Evolutionary conservation across 2,797 vertebrate species (phyloP).

Genomic region (Todus mexicanus): DNA sequence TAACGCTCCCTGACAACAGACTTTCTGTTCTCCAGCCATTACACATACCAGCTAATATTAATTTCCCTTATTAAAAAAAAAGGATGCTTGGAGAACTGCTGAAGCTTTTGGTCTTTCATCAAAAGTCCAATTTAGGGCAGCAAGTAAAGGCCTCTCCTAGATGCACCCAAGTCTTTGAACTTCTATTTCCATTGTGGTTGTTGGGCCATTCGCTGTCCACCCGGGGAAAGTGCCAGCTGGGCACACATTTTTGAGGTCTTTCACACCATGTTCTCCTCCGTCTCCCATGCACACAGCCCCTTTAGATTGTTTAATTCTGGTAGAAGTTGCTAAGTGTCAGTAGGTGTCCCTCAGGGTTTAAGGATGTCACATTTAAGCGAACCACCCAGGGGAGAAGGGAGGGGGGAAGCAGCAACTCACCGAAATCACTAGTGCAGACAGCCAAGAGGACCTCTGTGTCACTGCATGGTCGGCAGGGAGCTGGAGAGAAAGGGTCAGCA

Average conservation of each 20-base stretch:
- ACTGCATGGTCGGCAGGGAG: conserved; percentile 91
- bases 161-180: background rate
- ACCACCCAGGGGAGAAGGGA: background rate
- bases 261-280: background rate
- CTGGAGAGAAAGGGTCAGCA: conserved; percentile 69
- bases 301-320: background rate
- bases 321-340: background rate
- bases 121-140: background rate
- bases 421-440: conserved; percentile 94
- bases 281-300: background rate
- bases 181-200: background rate
- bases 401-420: conserved; percentile 75
- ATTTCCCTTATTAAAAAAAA: conserved; percentile 5
- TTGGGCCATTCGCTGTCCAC: background rate
- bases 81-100: background rate
- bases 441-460: conserved; percentile 91
- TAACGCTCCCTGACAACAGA: background rate
- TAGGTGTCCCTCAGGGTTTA: background rate
- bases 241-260: background rate
- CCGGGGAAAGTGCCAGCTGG: background rate
- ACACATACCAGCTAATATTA: background rate
- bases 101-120: background rate
- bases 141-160: background rate
- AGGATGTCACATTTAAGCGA: background rate
- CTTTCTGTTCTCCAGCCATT: background rate